Percentiles rank a stretch among this genome's conserved stretches.
Conservation (phyloP, 2,113 vertebrate species). For the Sapajus apella region DNA sequence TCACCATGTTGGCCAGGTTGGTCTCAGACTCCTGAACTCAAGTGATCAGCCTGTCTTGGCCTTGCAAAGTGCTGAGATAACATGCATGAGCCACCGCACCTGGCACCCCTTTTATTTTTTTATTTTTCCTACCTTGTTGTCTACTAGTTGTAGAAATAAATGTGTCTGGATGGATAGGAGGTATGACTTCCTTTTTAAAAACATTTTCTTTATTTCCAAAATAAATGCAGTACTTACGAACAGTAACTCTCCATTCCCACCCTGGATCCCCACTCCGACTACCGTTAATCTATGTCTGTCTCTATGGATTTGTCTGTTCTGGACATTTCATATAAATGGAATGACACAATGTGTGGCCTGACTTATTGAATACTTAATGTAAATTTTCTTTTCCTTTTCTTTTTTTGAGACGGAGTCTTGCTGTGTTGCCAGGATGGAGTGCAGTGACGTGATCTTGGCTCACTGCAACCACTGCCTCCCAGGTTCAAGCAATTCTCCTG, state of each 20-base stretch:
- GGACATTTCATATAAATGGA: not conserved
- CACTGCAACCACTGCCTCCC: no score
- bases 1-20: not conserved
- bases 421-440: no score
- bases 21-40: not conserved
- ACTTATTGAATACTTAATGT: not conserved
- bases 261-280: not conserved
- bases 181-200: not conserved
- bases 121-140: not conserved
- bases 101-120: not conserved
- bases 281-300: not conserved
- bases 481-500: no score
- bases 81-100: not conserved
- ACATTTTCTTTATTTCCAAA: not conserved
- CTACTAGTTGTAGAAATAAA: not conserved
- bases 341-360: not conserved
- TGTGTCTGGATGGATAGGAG: not conserved
- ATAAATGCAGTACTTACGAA: not conserved
- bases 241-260: not conserved
- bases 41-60: not conserved
- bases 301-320: not conserved
- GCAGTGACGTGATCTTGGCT: no score
- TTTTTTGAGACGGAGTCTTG: no score
- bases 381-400: no score
- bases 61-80: not conserved